A percentile compares a stretch with the other conserved stretches of the same genome.
Evolutionary conservation across 2,888 invertebrate genomes (phyloP).

Genomic region (Barypeithes pellucidus): DNA sequence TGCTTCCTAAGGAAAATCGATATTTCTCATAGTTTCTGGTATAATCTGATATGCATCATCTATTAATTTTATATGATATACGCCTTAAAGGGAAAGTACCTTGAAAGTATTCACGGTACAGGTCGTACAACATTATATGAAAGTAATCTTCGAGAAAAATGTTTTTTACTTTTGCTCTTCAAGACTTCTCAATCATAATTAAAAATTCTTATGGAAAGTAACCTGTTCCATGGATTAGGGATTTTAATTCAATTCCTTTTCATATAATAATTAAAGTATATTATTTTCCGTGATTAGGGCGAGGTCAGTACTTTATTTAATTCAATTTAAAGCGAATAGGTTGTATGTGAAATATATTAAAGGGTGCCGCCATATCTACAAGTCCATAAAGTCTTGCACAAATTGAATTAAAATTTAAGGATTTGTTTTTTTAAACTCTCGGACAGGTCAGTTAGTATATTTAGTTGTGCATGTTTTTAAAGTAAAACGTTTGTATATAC

Average conservation of each 20-base stretch:
- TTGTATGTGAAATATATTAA: too few relatives aligned
- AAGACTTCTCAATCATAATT: conserved; percentile 9
- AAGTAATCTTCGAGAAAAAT: conserved; percentile 42
- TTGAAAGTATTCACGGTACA: conserved; percentile 37
- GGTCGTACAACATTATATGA: conserved; percentile 29
- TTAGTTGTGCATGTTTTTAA: too few relatives aligned
- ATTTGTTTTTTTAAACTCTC: too few relatives aligned
- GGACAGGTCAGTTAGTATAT: too few relatives aligned
- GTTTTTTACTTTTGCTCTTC: conserved; percentile 32
- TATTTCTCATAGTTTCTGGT: conserved; percentile 18
- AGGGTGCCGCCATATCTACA: too few relatives aligned
- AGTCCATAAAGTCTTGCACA: too few relatives aligned
- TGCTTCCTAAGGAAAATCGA: conserved; percentile 13
- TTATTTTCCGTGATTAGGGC: too few relatives aligned
- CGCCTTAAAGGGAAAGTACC: conserved; percentile 45
- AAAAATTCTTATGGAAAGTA: conserved; percentile 37
- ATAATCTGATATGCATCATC: conserved; percentile 31
- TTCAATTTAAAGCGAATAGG: too few relatives aligned
- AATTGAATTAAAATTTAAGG: too few relatives aligned
- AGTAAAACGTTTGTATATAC: too few relatives aligned
- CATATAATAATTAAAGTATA: too few relatives aligned
- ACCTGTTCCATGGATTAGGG: conserved; percentile 4
- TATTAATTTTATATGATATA: conserved; percentile 34
- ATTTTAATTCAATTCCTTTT: conserved; percentile 6
- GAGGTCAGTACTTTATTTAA: too few relatives aligned